phyloP scores from a whole-genome alignment of 1,140 invertebrate species.

The Caenorhabditis elegans region WBcel235 BX284605.5:10119001-10119500 shows the following conservation, averaged over 20 bases:
- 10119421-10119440: neutral
- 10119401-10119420: neutral
- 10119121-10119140: no score
- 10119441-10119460: neutral
- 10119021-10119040: no score
- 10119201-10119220: constrained; percentile 50
- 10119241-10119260: constrained; percentile 32
- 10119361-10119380: neutral
- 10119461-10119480: constrained; percentile 10
- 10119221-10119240: constrained; percentile 32
- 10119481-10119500: neutral
- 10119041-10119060: no score
- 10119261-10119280: constrained; percentile 29
- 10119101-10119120: no score
- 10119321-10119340: neutral
- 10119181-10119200: constrained; percentile 47
- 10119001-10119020: constrained; percentile 43
- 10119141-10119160: constrained; percentile 41
- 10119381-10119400: neutral
- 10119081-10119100: no score
- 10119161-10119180: constrained; percentile 49
- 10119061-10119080: no score
- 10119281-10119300: constrained; percentile 42
- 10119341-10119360: neutral
- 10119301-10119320: constrained; percentile 37